Percentiles rank a stretch among this genome's conserved stretches.
Conservation (phyloP, 2,888 invertebrate species). For the Trisateles emortualis region DNA sequence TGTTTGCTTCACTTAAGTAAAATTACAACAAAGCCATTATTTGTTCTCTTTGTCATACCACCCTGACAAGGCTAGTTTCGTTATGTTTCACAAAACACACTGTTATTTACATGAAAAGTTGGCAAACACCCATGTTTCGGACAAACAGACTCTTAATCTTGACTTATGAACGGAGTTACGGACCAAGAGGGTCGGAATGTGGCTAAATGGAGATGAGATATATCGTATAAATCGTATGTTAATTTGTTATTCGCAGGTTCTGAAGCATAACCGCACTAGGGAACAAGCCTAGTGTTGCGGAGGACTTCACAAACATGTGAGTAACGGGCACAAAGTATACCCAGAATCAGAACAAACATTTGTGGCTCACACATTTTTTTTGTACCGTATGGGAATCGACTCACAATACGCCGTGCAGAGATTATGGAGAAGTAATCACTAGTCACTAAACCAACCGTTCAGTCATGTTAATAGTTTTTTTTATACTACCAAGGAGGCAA, state of each 20-base stretch:
- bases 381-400: too few species aligned
- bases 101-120: conserved; percentile 55
- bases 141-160: conserved; percentile 52
- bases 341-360: too few species aligned
- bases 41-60: conserved; percentile 39
- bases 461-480: too few species aligned
- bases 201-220: not conserved
- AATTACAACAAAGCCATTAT: conserved; percentile 45
- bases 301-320: too few species aligned
- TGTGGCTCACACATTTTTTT: too few species aligned
- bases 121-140: conserved; percentile 43
- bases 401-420: too few species aligned
- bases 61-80: conserved; percentile 45
- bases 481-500: too few species aligned
- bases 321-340: too few species aligned
- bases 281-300: too few species aligned
- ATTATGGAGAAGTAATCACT: too few species aligned
- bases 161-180: conserved; percentile 42
- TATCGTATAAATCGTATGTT: not conserved
- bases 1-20: conserved; percentile 36
- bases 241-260: not conserved
- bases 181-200: conserved; percentile 1
- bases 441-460: too few species aligned
- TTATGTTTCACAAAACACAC: conserved; percentile 37
- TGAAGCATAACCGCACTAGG: not conserved